Conservation (phyloP, 2,113 vertebrate species). For the Donacobius atricapilla region DNA sequence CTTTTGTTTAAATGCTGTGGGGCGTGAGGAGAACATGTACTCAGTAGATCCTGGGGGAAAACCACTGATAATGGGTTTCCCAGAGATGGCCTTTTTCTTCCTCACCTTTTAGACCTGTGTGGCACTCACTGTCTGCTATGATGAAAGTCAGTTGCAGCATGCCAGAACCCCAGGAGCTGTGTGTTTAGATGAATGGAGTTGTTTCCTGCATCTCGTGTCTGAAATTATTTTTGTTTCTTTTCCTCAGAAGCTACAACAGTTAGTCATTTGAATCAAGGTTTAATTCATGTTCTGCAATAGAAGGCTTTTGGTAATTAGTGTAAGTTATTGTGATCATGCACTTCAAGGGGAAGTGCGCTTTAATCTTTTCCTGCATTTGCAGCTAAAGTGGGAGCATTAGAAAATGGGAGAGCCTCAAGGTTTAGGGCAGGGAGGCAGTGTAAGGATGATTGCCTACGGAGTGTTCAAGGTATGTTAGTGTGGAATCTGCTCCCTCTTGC, state of each 20-base stretch:
- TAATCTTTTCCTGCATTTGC: constrained; percentile 13
- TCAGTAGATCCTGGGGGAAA: background rate
- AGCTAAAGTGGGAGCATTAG: background rate
- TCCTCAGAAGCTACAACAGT: constrained; percentile 30
- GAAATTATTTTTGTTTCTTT: background rate
- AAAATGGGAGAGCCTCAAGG: background rate
- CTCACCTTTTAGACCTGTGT: background rate
- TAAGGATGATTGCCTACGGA: background rate
- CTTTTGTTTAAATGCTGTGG: background rate
- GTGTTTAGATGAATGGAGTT: background rate
- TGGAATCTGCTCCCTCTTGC: background rate
- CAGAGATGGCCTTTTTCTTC: background rate
- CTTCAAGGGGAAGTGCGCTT: background rate
- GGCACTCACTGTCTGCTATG: background rate
- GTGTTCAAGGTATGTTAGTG: background rate
- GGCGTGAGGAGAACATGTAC: background rate
- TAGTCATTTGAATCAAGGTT: constrained; percentile 47
- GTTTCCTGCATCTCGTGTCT: background rate
- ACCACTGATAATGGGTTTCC: background rate
- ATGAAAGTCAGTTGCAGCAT: constrained; percentile 12
- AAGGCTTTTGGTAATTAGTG: constrained; percentile 53
- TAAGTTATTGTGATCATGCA: constrained; percentile 45
- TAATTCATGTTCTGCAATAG: constrained; percentile 47
- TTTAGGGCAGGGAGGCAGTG: background rate
- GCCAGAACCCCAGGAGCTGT: background rate